phyloP scores from a whole-genome alignment of 2,888 invertebrate species.

The Autographa gamma region DNA sequence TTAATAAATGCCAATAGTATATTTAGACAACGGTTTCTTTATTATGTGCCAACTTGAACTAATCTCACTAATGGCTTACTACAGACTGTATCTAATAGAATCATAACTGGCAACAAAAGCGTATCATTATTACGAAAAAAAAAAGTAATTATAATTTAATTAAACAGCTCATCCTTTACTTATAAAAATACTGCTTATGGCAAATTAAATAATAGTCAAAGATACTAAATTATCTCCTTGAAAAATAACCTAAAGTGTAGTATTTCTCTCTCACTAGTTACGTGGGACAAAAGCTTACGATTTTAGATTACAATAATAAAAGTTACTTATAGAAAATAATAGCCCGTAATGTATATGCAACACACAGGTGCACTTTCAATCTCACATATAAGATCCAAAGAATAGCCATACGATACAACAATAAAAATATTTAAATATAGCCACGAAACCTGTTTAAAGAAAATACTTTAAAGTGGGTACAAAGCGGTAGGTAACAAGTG shows the following conservation, averaged over 20 bases:
- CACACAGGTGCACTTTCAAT: too few relatives aligned
- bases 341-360: too few relatives aligned
- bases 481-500: constrained; percentile 57
- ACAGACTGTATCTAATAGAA: background rate
- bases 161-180: background rate
- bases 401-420: background rate
- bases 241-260: too few relatives aligned
- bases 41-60: background rate
- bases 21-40: background rate
- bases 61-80: background rate
- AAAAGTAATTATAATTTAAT: background rate
- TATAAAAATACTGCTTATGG: too few relatives aligned
- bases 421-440: background rate
- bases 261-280: too few relatives aligned
- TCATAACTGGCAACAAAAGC: background rate
- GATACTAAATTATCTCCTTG: too few relatives aligned
- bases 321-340: too few relatives aligned
- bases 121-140: background rate
- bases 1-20: too few relatives aligned
- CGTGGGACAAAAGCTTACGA: too few relatives aligned
- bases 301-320: too few relatives aligned
- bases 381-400: too few relatives aligned
- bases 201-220: too few relatives aligned
- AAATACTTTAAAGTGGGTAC: background rate
- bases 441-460: background rate